phyloP scores from a whole-genome alignment of 2,888 invertebrate genomes.

The Lasioglossum vierecki region DNA sequence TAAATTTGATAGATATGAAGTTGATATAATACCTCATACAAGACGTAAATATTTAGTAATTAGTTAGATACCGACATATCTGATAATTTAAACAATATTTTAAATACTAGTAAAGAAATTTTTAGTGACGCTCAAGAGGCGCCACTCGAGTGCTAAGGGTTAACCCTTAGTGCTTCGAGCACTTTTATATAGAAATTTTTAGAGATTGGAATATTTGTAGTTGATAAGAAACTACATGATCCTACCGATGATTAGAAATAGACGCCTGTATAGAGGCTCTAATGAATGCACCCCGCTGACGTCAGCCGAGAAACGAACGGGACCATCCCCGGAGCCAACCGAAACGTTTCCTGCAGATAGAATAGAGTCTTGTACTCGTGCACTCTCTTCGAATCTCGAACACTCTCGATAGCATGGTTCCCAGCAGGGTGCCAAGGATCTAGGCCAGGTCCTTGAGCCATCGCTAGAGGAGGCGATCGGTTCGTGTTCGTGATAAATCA shows the following conservation, averaged over 20 bases:
- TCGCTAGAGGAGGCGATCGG: conserved; percentile 7
- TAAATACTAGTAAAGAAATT: too few species aligned
- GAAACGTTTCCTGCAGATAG: not conserved
- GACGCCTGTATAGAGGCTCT: not conserved
- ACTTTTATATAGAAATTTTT: too few species aligned
- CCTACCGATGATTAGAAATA: too few species aligned
- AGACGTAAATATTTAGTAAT: too few species aligned
- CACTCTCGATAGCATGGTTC: not conserved
- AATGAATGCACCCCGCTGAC: conserved; percentile 14
- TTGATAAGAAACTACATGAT: too few species aligned
- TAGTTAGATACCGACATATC: too few species aligned
- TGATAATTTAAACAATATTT: too few species aligned
- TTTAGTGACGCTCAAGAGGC: too few species aligned
- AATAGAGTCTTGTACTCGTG: not conserved
- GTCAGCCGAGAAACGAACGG: conserved; percentile 7
- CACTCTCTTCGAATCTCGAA: not conserved
- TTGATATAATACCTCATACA: too few species aligned
- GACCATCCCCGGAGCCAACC: not conserved
- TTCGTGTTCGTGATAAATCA: not conserved
- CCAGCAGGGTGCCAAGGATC: not conserved
- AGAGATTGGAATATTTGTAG: too few species aligned
- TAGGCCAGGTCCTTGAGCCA: conserved; percentile 11
- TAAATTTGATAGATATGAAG: too few species aligned
- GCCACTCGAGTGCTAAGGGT: not conserved
- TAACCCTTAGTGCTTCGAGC: too few species aligned